Evolutionary conservation across 1,140 invertebrate genomes (phyloP), one percentile per base, ranked within the genome.

Genomic region (Papilio xuthus): DNA sequence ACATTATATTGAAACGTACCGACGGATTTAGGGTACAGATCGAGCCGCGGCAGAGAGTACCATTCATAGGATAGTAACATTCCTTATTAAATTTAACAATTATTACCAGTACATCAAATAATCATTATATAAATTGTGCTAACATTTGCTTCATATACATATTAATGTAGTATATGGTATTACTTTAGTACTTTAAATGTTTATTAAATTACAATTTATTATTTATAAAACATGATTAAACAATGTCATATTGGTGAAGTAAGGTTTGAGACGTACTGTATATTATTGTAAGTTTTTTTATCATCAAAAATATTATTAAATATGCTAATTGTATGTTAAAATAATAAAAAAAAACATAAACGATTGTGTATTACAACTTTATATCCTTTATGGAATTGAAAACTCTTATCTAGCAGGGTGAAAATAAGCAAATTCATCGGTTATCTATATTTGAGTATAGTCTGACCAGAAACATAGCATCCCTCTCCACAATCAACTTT

Each of bases 1-100:
- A 98, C 87, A 97, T 98, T 77, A 97, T 98, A 80, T 94, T 98
- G 56, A 97, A 98, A 93, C 96, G 97, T 53, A 95, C 95, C 63
- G 97, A 97, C 81, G 97, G 97, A 3, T 97, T 97, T 92, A 95
- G 95, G 81, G 93, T 97, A 18, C 95, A 94, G 80, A 94, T 97
- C 10, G 95, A 96, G 87, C 95, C 96, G 1, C 96, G 97, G 80
- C 95, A 95, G 32, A 81, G 85, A 47, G 84, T 92, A 3, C 88
- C 88, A 77, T 83, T 84, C 4, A 80, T 67, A 70, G 76, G 47
- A 23, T 80, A 83, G 76, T 23, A 20, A 73, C 41, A 18, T 28
- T 78, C 42, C 15, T n/a, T 53, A 10, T 77, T 41, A 41, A 67
- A 41, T 8, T 63, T 53, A 13, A 37, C 20, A 77, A 53, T 28